Conservation (phyloP, 2,797 vertebrate genomes). For the Lithobates sylvaticus region DNA sequence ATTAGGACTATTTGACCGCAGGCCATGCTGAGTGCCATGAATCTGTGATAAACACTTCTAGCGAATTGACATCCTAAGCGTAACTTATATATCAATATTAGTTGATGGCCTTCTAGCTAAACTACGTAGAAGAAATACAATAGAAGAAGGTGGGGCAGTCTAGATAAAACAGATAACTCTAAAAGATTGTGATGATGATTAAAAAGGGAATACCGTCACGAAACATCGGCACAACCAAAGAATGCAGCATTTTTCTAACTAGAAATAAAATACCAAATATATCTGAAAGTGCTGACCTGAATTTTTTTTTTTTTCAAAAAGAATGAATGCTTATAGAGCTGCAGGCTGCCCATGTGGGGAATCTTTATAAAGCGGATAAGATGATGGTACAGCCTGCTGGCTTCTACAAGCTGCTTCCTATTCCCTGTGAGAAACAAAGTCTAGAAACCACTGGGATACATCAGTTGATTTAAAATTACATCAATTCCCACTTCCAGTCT, state of each 20-base stretch:
- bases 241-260: background rate
- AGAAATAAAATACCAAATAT: background rate
- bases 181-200: background rate
- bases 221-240: background rate
- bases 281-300: background rate
- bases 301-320: conserved; percentile 7
- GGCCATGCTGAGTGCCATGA: no score
- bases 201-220: background rate
- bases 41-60: background rate
- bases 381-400: conserved; percentile 51
- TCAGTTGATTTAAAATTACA: conserved; percentile 49
- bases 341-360: conserved; percentile 30
- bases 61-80: background rate
- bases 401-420: conserved; percentile 52
- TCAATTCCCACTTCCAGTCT: conserved; percentile 43
- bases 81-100: background rate
- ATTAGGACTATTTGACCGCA: no score
- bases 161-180: background rate
- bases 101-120: background rate
- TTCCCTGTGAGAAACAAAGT: conserved; percentile 53
- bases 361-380: conserved; percentile 45
- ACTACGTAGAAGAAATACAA: no score
- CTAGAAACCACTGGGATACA: conserved; percentile 39
- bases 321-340: conserved; percentile 20
- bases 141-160: background rate